These are phyloP conservation scores for Pyrocephalus nanus DNA, from an alignment of 2,797 vertebrate species.

Conservation along the genomic window DNA sequence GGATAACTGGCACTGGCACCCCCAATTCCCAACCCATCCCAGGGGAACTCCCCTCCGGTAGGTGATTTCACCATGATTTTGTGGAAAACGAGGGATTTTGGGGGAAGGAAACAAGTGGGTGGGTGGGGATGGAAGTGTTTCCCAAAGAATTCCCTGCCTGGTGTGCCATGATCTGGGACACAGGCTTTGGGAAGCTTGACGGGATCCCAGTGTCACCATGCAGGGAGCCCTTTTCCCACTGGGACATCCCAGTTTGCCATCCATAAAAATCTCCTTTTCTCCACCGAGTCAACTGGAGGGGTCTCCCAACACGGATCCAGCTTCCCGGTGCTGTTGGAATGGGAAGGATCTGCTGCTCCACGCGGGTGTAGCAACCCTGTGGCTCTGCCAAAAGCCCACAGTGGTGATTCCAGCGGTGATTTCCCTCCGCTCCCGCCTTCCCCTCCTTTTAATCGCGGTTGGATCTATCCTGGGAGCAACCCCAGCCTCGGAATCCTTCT, in stretches of 20 bases:
- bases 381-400: not conserved
- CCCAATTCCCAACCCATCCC: fast-evolving
- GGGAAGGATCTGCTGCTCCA: not conserved
- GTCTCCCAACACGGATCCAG: fast-evolving
- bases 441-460: not conserved
- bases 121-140: not conserved
- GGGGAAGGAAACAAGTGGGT: not conserved
- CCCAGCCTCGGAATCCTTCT: not conserved
- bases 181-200: not conserved
- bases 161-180: fast-evolving
- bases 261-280: not conserved
- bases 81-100: not conserved
- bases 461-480: constrained; percentile 15
- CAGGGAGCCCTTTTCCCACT: fast-evolving
- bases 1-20: not conserved
- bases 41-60: not conserved
- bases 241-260: not conserved
- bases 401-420: not conserved
- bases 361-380: fast-evolving
- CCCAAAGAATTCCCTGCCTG: not conserved
- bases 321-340: not conserved
- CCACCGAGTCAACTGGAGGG: fast-evolving
- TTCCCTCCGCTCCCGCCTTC: not conserved
- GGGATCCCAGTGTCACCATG: fast-evolving
- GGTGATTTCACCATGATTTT: not conserved